Conservation (phyloP, 2,888 invertebrate species). For the Lacanobia oleracea region DNA sequence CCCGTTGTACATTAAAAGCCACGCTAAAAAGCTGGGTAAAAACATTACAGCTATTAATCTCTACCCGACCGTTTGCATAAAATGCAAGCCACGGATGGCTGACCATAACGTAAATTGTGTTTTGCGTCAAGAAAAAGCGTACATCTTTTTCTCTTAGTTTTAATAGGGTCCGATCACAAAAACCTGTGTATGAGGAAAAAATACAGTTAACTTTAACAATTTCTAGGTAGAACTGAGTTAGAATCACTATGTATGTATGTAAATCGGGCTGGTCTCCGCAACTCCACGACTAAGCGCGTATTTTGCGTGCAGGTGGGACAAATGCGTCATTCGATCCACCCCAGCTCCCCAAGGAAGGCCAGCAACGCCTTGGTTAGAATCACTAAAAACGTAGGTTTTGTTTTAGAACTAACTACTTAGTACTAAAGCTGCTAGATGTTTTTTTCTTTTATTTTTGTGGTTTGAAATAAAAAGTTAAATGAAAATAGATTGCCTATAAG, state of each 20-base stretch:
- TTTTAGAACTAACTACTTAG: background rate
- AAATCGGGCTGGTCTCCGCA: too few relatives aligned
- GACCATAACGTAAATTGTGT: constrained; percentile 55
- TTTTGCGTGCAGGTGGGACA: too few relatives aligned
- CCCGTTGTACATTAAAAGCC: constrained; percentile 21
- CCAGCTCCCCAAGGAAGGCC: too few relatives aligned
- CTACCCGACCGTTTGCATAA: constrained; percentile 59
- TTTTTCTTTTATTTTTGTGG: background rate
- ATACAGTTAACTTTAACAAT: constrained; percentile 1
- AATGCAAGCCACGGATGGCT: constrained; percentile 64
- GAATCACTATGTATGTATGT: background rate
- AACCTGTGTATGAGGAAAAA: constrained; percentile 2
- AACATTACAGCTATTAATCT: constrained; percentile 68
- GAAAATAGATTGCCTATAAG: background rate
- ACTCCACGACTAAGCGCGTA: too few relatives aligned
- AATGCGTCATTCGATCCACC: too few relatives aligned
- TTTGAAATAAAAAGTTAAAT: background rate
- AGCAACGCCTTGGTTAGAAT: too few relatives aligned
- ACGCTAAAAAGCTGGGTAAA: constrained; percentile 53
- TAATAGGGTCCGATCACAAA: constrained; percentile 36
- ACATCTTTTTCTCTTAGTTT: constrained; percentile 30
- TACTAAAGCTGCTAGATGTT: background rate
- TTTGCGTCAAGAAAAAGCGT: constrained; percentile 59
- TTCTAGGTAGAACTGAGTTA: background rate
- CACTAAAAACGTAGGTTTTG: background rate